Evolutionary conservation across 2,113 vertebrate species (phyloP), one percentile per base, ranked within the genome.

Genomic region (Fregata magnificens): DNA sequence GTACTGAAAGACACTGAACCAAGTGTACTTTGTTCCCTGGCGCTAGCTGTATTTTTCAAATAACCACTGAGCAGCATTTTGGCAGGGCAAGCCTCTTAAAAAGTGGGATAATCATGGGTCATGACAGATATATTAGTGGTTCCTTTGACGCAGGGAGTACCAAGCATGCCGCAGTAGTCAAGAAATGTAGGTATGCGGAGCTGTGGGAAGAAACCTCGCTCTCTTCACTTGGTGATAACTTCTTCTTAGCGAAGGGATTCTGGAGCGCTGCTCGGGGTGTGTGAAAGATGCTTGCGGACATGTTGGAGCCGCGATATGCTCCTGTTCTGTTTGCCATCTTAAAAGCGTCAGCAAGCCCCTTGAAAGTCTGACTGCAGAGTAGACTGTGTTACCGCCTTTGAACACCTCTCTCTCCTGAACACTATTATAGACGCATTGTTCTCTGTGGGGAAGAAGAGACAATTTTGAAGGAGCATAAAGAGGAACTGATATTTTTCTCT

Each of bases 401-500:
- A 85, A 34, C 38, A 22, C 15, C 36, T 13, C n/a, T 53, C 22
- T 61, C 24, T 84, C 58, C 72, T 59, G 32, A 72, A 40, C 15
- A 7, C 36, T 10, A 2, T 10, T 74, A 45, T 0, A 0, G 20
- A 55, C 45, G 14, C 47, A 19, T 20, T 0, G 0, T 59, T 93
- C 49, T 9, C 21, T 22, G 32, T 26, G 38, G 14, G 40, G 29
- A 79, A 24, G 56, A 73, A 40, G 73, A 45, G 8, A 47, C 52
- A 20, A 53, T 19, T 29, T 15, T 67, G 55, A 74, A 49, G 25
- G 47, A 50, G 5, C 20, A 4, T 29, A 24, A 82, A 52, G 42
- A 86, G 16, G 28, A 74, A 24, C 16, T n/a, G 7, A 40, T 62
- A 6, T 7, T 32, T 38, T 4, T 14, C 31, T 56, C 49, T 50